phyloP scores from a whole-genome alignment of 1,140 invertebrate species.

The Listronotus oregonensis region DNA sequence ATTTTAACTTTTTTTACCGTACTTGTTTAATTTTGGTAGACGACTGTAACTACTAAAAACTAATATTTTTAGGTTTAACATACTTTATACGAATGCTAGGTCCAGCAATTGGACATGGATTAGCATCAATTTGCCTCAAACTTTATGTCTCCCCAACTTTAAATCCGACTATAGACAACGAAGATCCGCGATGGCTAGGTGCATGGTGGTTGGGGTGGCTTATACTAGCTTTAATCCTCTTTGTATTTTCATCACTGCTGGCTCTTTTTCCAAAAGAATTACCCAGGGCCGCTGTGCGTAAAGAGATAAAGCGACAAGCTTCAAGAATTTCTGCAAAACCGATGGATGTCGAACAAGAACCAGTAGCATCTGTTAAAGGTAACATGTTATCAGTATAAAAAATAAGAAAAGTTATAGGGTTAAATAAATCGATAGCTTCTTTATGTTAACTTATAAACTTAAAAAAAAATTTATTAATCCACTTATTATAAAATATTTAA shows the following conservation, averaged over 20 bases:
- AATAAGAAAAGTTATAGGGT: no score
- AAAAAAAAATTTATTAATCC: no score
- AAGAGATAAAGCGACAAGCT: slow-evolving; percentile 58
- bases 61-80: slow-evolving; percentile 61
- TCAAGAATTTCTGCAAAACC: slow-evolving; percentile 40
- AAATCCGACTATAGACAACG: slow-evolving; percentile 69
- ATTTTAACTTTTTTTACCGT: no score
- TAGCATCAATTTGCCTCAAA: slow-evolving; percentile 71
- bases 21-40: no score
- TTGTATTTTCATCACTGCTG: slow-evolving; percentile 67
- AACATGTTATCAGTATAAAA: no score
- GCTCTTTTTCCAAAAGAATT: slow-evolving; percentile 70
- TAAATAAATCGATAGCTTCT: no score
- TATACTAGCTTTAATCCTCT: slow-evolving; percentile 66
- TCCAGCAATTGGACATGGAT: slow-evolving; percentile 71
- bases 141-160: slow-evolving; percentile 71
- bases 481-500: no score
- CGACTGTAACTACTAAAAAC: no score
- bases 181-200: slow-evolving; percentile 76
- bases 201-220: slow-evolving; percentile 84
- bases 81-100: slow-evolving; percentile 74
- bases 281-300: slow-evolving; percentile 64
- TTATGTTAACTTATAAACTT: no score
- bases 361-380: slow-evolving; percentile 53
- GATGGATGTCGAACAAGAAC: slow-evolving; percentile 53